phyloP scores from a whole-genome alignment of 1,140 invertebrate genomes.

The Pogonomyrmex californicus region DNA sequence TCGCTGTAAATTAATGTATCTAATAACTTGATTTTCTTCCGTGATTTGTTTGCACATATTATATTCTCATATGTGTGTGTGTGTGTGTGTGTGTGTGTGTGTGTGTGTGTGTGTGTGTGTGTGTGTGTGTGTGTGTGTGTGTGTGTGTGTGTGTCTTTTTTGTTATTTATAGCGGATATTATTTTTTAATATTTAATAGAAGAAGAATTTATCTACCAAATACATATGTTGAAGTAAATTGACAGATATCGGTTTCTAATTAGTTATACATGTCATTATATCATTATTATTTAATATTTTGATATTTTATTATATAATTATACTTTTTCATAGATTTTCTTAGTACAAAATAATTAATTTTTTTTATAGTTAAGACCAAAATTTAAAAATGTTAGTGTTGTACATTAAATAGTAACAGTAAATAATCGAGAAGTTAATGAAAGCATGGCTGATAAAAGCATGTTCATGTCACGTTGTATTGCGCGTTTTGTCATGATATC shows the following conservation, averaged over 20 bases:
- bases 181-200: neutral
- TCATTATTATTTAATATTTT: neutral
- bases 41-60: neutral
- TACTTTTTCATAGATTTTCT: neutral
- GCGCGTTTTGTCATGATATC: neutral
- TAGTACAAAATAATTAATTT: neutral
- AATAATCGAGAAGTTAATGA: slow-evolving; percentile 26
- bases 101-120: no score
- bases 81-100: no score
- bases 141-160: neutral
- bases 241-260: neutral
- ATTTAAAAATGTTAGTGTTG: no score
- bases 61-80: neutral
- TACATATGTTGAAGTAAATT: neutral
- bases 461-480: neutral
- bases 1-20: neutral
- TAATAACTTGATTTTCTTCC: slow-evolving; percentile 9
- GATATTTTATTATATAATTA: neutral
- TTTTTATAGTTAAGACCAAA: no score
- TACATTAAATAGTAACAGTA: neutral
- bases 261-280: neutral
- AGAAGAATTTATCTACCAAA: neutral
- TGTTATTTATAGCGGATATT: slow-evolving; percentile 19
- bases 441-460: slow-evolving; percentile 18
- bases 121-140: no score